Conservation (phyloP, 2,888 invertebrate species). For the Chloroclysta siterata region DNA sequence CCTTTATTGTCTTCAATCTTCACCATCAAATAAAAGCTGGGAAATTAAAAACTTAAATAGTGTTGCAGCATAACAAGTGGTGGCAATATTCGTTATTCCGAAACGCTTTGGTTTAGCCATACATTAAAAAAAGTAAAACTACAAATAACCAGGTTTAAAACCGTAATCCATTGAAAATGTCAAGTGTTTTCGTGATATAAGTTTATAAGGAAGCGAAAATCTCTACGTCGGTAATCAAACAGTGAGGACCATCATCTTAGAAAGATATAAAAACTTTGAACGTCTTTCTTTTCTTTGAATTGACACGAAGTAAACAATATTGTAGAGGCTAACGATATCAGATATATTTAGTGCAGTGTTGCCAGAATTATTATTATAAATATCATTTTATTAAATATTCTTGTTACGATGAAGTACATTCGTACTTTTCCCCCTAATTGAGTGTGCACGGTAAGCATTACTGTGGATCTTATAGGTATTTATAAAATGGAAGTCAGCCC, state of each 20-base stretch:
- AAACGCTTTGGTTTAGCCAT: constrained; percentile 78
- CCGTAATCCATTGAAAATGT: constrained; percentile 63
- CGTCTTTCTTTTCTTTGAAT: neutral
- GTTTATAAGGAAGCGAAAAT: constrained; percentile 44
- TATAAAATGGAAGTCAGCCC: neutral
- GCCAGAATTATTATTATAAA: no score
- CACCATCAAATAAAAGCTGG: constrained; percentile 74
- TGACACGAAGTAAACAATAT: neutral
- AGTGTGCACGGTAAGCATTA: no score
- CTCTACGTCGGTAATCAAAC: constrained; percentile 37
- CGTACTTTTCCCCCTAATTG: no score
- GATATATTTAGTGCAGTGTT: neutral
- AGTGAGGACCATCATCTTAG: no score
- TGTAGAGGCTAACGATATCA: neutral
- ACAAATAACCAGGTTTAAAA: constrained; percentile 70
- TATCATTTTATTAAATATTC: no score
- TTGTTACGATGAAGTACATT: no score
- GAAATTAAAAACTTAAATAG: constrained; percentile 45
- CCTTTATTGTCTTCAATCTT: constrained; percentile 83
- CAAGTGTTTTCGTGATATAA: constrained; percentile 46
- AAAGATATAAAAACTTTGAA: no score
- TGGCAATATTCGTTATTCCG: constrained; percentile 66
- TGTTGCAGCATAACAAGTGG: constrained; percentile 63
- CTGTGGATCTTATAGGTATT: neutral
- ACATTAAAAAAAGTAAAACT: constrained; percentile 58